Evolutionary conservation across 2,888 invertebrate genomes (phyloP), one percentile per base, ranked within the genome.

Genomic region (Hydropsyche betteni): DNA sequence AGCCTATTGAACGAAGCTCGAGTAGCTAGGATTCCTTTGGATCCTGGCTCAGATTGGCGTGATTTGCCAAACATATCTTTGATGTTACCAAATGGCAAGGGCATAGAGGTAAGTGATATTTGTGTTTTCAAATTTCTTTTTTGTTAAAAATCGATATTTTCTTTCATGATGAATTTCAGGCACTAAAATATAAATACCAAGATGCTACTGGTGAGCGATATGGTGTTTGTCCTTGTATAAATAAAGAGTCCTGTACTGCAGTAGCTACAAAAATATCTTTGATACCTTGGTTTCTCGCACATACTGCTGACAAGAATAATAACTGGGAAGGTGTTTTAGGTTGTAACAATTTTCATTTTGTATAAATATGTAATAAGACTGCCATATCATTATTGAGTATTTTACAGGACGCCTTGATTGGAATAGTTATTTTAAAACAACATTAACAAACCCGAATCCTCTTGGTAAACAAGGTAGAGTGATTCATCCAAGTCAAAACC

Each of bases 271-370:
- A 83, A 80, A 85, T 87, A 80, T 89, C 89, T 0, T 80, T 89
- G n/a, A 85, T 89, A 69, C 89, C 89, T 3, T 89, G 89, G 89
- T 87, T 88, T 79, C 82, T 88, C 51, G 87, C 88, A 1, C 89
- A 89, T 81, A 88, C 89, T 0, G 88, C 86, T 7, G 86, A 88
- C 81, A 80, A 87, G 10, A 86, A 89, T 82, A 87, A 87, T 80
- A 82, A 89, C 81, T 89, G 89, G 89, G 84, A 86, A 2, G 89
- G 88, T 1, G 83, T 88, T 52, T 89, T 88, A 81, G 80, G 80
- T 80, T 58, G 68, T 24, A 2, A 24, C 51, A 61, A 7, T 55
- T 36, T 52, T 38, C 34, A 64, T 5, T 64, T 33, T 3, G 16
- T 34, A 33, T 12, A 1, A 55, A 55, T 14, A 16, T 36, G 7